These are phyloP conservation scores for Labia minor DNA, from an alignment of 2,888 invertebrate genomes.

Conservation along the genomic window DNA sequence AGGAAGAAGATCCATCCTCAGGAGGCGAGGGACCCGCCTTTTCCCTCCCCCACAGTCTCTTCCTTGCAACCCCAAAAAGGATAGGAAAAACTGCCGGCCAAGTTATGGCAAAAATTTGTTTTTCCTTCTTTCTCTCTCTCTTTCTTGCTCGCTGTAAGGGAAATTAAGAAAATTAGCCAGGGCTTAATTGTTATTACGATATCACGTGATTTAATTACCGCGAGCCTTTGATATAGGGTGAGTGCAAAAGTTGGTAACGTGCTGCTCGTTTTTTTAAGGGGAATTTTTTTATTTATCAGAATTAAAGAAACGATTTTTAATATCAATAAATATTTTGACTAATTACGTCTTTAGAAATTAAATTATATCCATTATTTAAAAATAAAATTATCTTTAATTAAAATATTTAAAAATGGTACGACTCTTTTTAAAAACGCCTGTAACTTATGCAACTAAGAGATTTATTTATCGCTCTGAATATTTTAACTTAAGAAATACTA, in stretches of 20 bases:
- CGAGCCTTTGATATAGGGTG: slow-evolving; percentile 13
- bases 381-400: too few species aligned
- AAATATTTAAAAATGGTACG: too few species aligned
- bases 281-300: too few species aligned
- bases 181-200: slow-evolving; percentile 13
- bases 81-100: slow-evolving; percentile 2
- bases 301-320: too few species aligned
- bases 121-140: slow-evolving; percentile 5
- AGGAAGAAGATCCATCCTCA: not conserved
- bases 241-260: slow-evolving; percentile 2
- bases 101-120: slow-evolving; percentile 13
- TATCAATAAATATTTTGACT: too few species aligned
- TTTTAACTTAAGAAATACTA: too few species aligned
- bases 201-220: slow-evolving; percentile 13
- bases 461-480: too few species aligned
- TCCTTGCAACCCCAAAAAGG: not conserved
- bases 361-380: too few species aligned
- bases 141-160: not conserved
- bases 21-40: not conserved
- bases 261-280: not conserved
- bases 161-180: slow-evolving; percentile 13
- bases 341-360: too few species aligned
- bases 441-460: too few species aligned
- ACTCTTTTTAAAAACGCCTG: too few species aligned
- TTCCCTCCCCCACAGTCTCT: too few species aligned